Conservation (phyloP, 1,140 invertebrate genomes). For the Pantala flavescens region DNA sequence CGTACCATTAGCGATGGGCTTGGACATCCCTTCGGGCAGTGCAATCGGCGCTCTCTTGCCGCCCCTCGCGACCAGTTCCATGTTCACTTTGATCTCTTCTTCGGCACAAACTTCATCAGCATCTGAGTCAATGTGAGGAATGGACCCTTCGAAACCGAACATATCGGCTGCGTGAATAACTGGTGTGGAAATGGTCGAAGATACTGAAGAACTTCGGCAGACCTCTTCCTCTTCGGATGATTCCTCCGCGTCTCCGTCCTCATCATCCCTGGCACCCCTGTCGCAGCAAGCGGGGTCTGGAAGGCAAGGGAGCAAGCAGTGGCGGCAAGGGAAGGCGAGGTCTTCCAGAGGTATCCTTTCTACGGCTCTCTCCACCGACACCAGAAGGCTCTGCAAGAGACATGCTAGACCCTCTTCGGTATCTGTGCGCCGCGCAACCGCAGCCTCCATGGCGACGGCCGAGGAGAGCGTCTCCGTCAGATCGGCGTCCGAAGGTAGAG, state of each 20-base stretch:
- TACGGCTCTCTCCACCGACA: slow-evolving; percentile 55
- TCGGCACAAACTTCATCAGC: slow-evolving; percentile 47
- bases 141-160: slow-evolving; percentile 55
- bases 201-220: background rate
- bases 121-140: slow-evolving; percentile 59
- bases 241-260: background rate
- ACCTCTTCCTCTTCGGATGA: background rate
- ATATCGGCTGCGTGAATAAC: slow-evolving; percentile 39
- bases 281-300: slow-evolving; percentile 23
- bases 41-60: background rate
- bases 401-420: slow-evolving; percentile 43
- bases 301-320: slow-evolving; percentile 39
- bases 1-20: background rate
- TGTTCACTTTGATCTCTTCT: background rate
- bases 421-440: slow-evolving; percentile 25
- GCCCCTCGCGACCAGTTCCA: background rate
- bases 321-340: slow-evolving; percentile 47
- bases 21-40: background rate
- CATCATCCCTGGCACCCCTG: background rate
- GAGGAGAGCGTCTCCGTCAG: slow-evolving; percentile 30
- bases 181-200: background rate
- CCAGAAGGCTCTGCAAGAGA: slow-evolving; percentile 48
- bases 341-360: slow-evolving; percentile 53
- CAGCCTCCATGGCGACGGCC: slow-evolving; percentile 24
- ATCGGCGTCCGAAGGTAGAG: slow-evolving; percentile 38